Evolutionary conservation across 2,888 invertebrate species (phyloP).

Genomic region (Erynnis tages): DNA sequence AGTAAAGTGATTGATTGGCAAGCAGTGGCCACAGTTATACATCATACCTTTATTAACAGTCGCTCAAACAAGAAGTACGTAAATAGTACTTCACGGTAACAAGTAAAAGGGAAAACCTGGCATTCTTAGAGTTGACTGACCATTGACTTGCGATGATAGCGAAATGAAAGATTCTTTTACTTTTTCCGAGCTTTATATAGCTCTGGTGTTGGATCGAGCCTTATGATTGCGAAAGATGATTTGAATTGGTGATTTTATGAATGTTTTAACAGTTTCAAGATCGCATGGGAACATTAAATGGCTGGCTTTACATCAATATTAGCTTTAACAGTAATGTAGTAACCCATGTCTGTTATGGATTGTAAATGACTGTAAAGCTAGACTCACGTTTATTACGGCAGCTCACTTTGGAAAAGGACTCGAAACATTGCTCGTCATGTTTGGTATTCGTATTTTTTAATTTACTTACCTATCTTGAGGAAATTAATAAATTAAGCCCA

Average conservation of each 20-base stretch:
- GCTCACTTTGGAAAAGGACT: too few species aligned
- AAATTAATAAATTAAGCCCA: too few species aligned
- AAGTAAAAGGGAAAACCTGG: constrained; percentile 21
- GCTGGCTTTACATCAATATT: background rate
- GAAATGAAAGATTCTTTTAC: constrained; percentile 25
- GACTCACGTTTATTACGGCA: too few species aligned
- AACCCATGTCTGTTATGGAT: too few species aligned
- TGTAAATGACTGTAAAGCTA: too few species aligned
- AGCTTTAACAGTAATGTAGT: background rate
- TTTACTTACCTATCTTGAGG: too few species aligned
- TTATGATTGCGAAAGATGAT: constrained; percentile 4
- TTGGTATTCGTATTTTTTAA: too few species aligned
- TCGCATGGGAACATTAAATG: background rate
- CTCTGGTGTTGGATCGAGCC: background rate
- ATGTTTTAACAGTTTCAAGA: background rate
- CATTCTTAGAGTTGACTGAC: constrained; percentile 12
- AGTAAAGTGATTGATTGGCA: constrained; percentile 2
- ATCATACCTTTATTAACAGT: constrained; percentile 12
- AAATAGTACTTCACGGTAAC: constrained; percentile 6
- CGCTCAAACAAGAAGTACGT: background rate
- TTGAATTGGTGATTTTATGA: constrained; percentile 1
- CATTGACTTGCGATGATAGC: constrained; percentile 22
- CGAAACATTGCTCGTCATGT: too few species aligned
- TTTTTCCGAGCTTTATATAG: constrained; percentile 16
- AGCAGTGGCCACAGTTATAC: constrained; percentile 1